A percentile compares a stretch with the other conserved stretches of the same genome.
Evolutionary conservation across 2,113 vertebrate genomes (phyloP).

Genomic region (Pachycephala philippinensis): DNA sequence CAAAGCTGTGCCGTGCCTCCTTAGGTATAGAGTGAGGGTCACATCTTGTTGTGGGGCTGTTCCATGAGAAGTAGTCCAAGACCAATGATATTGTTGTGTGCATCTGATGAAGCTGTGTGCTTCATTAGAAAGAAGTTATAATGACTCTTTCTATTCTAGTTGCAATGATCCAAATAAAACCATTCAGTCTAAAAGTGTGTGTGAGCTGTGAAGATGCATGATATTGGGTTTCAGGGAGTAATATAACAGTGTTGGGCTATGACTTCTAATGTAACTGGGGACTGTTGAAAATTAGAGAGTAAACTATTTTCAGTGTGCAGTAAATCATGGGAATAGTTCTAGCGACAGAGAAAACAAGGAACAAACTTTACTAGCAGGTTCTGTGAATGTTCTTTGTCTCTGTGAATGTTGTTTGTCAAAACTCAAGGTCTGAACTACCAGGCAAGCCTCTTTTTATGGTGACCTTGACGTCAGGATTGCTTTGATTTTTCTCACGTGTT

Average conservation of each 20-base stretch:
- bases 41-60: not conserved
- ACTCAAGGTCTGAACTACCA: not conserved
- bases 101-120: not conserved
- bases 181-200: not conserved
- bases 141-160: not conserved
- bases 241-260: not conserved
- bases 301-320: not conserved
- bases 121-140: not conserved
- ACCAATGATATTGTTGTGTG: fast-evolving
- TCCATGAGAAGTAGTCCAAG: not conserved
- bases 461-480: not conserved
- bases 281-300: not conserved
- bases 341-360: not conserved
- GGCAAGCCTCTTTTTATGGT: not conserved
- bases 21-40: not conserved
- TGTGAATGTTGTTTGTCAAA: not conserved
- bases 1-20: not conserved
- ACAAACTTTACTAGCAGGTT: not conserved
- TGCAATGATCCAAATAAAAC: not conserved
- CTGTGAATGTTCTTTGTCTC: not conserved
- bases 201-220: not conserved
- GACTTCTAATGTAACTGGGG: not conserved
- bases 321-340: not conserved
- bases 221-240: not conserved
- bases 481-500: not conserved